Evolutionary conservation across 53 echinoderm and acorn worm species (phyloP), one percentile per base, ranked within the genome.

Genomic region (Paelopatides confundens): DNA sequence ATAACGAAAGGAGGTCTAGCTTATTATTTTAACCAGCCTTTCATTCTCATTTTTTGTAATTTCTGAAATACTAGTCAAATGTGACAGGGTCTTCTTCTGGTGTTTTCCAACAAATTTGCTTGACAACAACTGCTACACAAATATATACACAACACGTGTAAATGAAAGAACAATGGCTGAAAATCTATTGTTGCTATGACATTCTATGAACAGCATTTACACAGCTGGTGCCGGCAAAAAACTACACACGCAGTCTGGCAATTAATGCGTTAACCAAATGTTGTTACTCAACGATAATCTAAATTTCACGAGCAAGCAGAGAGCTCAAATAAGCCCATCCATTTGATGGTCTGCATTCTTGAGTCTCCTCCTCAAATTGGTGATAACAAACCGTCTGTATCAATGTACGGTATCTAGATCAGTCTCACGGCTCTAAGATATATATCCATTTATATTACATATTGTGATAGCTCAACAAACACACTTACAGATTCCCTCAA

Each of bases 221-320:
- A 74, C 74, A 74, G 74, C 74, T 74, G 74, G 43, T 39, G 15
- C 39, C 67, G 26, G 28, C n/a, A 74, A 46, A 33, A 74, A 5
- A 74, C 74, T 21, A 37, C 14, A 35, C 69, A 70, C 36, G 39
- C 39, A 74, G 40, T 7, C 5, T 23, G n/a, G 24, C 17, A 23
- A n/a, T n/a, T n/a, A n/a, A 58, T 58, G 58, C 21, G 58, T 58
- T 58, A 58, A 58, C 58, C 58, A 58, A n/a, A n/a, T n/a, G 58
- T 6, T 58, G 58, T 18, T 21, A 5, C 58, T 58, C 58, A 2
- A 23, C n/a, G 2, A 23, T 2, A 58, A 58, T 21, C 2, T n/a
- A 58, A 58, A 58, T 58, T 58, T 58, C 58, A 58, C 58, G 21
- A 23, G 48, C 48, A 48, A 48, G 48, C 48, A 1, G 1, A 48